Evolutionary conservation across 2,797 vertebrate genomes (phyloP), one percentile per base, ranked within the genome.

Genomic region (Prunella strophiata): DNA sequence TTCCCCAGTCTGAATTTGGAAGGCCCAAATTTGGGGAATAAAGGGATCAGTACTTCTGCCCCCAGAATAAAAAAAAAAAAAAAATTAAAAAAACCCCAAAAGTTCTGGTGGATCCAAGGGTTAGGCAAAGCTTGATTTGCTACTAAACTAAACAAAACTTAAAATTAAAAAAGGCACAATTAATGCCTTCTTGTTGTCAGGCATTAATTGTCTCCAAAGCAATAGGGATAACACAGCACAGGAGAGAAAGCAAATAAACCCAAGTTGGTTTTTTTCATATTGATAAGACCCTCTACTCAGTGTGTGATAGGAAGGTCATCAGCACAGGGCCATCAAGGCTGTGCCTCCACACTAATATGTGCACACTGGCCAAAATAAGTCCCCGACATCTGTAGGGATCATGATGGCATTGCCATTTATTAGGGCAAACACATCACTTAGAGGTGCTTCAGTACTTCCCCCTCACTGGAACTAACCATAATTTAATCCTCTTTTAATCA

Each of bases 321-420:
- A 78, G 25, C 32, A 27, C 18, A 45, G 29, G 11, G 13, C n/a
- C 42, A 54, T 8, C 25, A 65, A 51, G 26, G 15, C 23, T 63
- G 38, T 26, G 11, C 15, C 20, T 79, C 34, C 3, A 4, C 25
- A 7, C 10, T 4, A 0, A 7, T 43, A 2, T 0, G 5, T 36
- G 4, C 7, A 47, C 25, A 18, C 2, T 14, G 29, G 21, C 19
- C 5, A 16, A 1, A 8, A 27, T 15, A 73, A 36, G n/a, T 43
- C 6, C 15, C 34, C 11, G 52, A 0, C 12, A 55, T 18, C 11
- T 5, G 1, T 2, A 6, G 10, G 40, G 21, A 75, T 38, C 7
- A 3, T 21, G 52, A 43, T 42, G 29, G 10, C 36, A 38, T 34
- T 34, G 32, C 6, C 26, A n/a, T 2, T 59, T 48, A 12, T 2